Evolutionary conservation across 1,140 invertebrate species (phyloP).

Genomic region (Musca domestica): DNA sequence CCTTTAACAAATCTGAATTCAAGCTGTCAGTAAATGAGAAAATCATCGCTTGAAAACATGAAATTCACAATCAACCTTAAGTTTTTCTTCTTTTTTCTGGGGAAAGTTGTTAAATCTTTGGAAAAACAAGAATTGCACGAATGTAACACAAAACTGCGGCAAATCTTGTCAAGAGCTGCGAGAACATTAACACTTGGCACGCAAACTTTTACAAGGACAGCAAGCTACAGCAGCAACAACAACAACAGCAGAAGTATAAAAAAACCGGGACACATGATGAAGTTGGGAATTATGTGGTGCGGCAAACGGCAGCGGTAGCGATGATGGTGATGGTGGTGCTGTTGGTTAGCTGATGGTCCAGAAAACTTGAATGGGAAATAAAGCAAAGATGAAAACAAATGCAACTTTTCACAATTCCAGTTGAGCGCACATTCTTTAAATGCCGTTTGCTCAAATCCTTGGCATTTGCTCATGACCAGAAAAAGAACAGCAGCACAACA

Average conservation of each 20-base stretch:
- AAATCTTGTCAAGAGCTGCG: slow-evolving; percentile 7
- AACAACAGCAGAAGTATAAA: not conserved
- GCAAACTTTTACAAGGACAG: slow-evolving; percentile 9
- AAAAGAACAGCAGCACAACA: no score
- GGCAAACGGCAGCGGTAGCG: not conserved
- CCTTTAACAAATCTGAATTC: not conserved
- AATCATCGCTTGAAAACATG: no score
- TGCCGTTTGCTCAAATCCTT: no score
- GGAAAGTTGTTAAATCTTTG: slow-evolving; percentile 3
- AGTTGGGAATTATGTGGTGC: no score
- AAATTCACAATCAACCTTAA: no score
- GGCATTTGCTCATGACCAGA: no score
- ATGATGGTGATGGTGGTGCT: not conserved
- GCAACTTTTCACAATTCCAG: not conserved
- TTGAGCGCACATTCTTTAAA: no score
- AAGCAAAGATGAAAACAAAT: not conserved
- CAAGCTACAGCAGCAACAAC: not conserved
- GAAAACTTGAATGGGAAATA: not conserved
- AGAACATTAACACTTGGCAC: slow-evolving; percentile 15
- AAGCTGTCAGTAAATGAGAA: not conserved
- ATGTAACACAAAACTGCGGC: not conserved
- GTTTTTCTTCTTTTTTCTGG: not conserved
- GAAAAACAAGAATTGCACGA: not conserved
- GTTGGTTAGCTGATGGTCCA: not conserved
- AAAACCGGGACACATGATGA: not conserved